phyloP scores from a whole-genome alignment of 1,140 invertebrate species.

The Panagrolaimus sp. region DNA sequence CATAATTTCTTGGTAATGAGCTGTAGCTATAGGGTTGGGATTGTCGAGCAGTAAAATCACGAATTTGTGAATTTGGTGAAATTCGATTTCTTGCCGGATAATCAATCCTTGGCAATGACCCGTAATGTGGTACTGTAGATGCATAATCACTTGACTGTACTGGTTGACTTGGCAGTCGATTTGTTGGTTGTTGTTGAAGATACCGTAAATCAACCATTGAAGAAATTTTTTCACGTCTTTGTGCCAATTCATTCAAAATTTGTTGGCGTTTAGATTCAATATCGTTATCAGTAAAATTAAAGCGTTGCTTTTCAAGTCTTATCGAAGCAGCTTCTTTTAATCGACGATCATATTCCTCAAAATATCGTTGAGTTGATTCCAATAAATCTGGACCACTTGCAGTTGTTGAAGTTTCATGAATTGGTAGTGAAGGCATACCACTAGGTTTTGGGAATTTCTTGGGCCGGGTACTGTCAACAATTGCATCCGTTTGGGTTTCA shows the following conservation, averaged over 20 bases:
- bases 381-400: constrained; percentile 36
- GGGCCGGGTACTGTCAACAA: constrained; percentile 9
- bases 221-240: constrained; percentile 38
- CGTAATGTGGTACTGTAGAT: constrained; percentile 38
- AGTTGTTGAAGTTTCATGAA: constrained; percentile 15
- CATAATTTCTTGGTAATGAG: constrained; percentile 56
- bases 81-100: constrained; percentile 23
- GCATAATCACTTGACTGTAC: constrained; percentile 12
- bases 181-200: constrained; percentile 18
- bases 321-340: constrained; percentile 32
- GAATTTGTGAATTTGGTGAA: constrained; percentile 17
- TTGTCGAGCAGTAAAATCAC: constrained; percentile 34
- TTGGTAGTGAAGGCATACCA: not conserved
- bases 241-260: constrained; percentile 48
- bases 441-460: constrained; percentile 23
- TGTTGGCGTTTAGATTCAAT: constrained; percentile 41
- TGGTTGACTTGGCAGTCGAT: not conserved
- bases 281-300: constrained; percentile 33
- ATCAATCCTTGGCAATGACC: constrained; percentile 42
- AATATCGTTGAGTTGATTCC: constrained; percentile 44
- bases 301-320: constrained; percentile 20
- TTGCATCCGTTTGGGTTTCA: constrained; percentile 32
- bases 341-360: constrained; percentile 49
- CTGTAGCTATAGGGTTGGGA: constrained; percentile 41
- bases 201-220: constrained; percentile 37